Evolutionary conservation across 2,113 vertebrate genomes (phyloP).

Genomic region (Machaerirhynchus nigripectus): DNA sequence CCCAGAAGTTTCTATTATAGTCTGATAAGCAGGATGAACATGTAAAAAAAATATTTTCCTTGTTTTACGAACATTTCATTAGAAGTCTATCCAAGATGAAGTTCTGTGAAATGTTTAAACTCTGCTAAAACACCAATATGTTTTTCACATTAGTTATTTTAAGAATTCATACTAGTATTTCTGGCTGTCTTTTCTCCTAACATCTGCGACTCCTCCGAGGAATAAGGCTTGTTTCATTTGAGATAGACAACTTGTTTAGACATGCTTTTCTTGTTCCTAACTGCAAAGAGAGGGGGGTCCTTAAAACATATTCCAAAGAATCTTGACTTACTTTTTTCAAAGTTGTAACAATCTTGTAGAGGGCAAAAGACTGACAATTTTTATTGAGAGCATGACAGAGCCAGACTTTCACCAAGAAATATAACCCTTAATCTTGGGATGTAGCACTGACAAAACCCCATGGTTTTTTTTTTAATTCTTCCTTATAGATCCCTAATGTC

Average conservation of each 20-base stretch:
- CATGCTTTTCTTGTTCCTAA: neutral
- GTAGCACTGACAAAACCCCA: rapidly evolving
- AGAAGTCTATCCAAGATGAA: neutral
- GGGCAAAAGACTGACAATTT: neutral
- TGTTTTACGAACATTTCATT: neutral
- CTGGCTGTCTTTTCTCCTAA: neutral
- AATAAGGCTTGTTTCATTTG: neutral
- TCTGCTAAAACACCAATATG: neutral
- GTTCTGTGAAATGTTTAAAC: neutral
- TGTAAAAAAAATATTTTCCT: neutral
- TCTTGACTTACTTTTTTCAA: neutral
- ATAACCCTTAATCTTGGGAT: neutral
- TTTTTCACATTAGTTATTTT: neutral
- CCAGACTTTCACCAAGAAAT: neutral
- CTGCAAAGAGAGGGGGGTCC: neutral
- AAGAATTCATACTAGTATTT: neutral
- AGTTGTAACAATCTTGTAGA: neutral
- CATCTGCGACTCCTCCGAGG: rapidly evolving
- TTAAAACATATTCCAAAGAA: neutral
- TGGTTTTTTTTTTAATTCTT: neutral
- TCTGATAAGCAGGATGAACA: neutral
- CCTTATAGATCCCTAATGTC: neutral
- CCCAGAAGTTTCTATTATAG: neutral
- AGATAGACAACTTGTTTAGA: neutral
- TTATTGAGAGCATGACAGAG: neutral